Evolutionary conservation across 1,140 invertebrate genomes (phyloP).

Genomic region (Drosophila biarmipes): DNA sequence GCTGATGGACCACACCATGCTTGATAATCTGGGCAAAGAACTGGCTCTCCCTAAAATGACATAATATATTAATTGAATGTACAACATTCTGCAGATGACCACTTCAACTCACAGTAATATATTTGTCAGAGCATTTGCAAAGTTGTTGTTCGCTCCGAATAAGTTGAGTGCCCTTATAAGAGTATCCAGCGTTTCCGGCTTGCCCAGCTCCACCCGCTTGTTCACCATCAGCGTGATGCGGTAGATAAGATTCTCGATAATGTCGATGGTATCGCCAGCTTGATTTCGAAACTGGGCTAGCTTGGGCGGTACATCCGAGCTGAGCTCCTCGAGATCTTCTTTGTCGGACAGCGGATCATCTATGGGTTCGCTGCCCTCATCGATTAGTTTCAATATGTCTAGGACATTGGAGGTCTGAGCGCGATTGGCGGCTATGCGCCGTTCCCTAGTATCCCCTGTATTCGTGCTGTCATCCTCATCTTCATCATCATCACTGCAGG

Average conservation of each 20-base stretch:
- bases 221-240: conserved; percentile 78
- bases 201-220: conserved; percentile 72
- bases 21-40: conserved; percentile 83
- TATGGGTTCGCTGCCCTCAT: conserved; percentile 70
- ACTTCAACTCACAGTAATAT: conserved; percentile 72
- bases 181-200: conserved; percentile 75
- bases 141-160: conserved; percentile 78
- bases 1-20: conserved; percentile 77
- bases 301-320: conserved; percentile 71
- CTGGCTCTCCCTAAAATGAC: conserved; percentile 69
- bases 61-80: neutral
- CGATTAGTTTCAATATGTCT: conserved; percentile 75
- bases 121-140: conserved; percentile 75
- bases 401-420: conserved; percentile 64
- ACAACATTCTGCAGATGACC: neutral
- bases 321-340: conserved; percentile 75
- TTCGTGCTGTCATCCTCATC: conserved; percentile 58
- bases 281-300: conserved; percentile 52
- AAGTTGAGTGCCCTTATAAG: conserved; percentile 75
- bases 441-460: conserved; percentile 55
- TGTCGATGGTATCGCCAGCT: conserved; percentile 69
- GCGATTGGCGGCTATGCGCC: conserved; percentile 48
- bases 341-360: conserved; percentile 77
- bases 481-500: conserved; percentile 81
- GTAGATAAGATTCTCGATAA: conserved; percentile 79